Evolutionary conservation across 2,797 vertebrate species (phyloP).

Genomic region (Xenentodon cancila): DNA sequence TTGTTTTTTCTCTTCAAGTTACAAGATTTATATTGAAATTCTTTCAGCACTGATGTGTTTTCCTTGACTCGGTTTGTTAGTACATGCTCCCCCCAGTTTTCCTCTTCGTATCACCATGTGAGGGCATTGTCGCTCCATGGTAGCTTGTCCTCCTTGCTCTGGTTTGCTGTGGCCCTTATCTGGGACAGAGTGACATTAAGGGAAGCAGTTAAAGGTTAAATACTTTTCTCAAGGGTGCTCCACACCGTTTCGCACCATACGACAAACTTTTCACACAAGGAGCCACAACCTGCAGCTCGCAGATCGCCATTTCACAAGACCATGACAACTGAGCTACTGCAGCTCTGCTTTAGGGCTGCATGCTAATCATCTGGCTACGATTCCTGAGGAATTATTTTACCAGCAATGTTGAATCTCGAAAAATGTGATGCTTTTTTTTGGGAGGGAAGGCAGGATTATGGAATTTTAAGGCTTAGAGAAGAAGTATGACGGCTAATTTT

Average conservation of each 20-base stretch:
- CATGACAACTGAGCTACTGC: constrained; percentile 17
- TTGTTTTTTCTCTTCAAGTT: too few relatives aligned
- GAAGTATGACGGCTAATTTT: constrained; percentile 24
- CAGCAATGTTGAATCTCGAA: constrained; percentile 10
- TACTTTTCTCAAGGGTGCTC: constrained; percentile 70
- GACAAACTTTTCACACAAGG: constrained; percentile 40
- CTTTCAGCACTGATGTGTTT: too few relatives aligned
- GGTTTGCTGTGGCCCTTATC: constrained; percentile 37
- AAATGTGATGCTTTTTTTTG: not conserved
- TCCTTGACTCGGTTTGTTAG: not conserved
- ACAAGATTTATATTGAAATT: not conserved
- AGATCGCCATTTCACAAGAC: constrained; percentile 32
- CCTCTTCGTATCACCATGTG: constrained; percentile 46
- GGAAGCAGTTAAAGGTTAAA: constrained; percentile 79
- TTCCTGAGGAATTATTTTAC: constrained; percentile 28
- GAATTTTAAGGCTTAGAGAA: constrained; percentile 23
- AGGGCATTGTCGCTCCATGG: constrained; percentile 71
- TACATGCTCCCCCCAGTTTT: not conserved
- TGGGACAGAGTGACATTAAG: constrained; percentile 70
- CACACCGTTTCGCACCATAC: constrained; percentile 38
- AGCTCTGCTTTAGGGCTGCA: constrained; percentile 24
- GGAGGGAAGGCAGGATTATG: constrained; percentile 2
- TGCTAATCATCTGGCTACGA: constrained; percentile 43
- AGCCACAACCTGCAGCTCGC: constrained; percentile 43
- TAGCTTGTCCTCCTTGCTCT: not conserved